These are phyloP conservation scores for Globia sparganii DNA, from an alignment of 2,888 invertebrate species.

Conservation along the genomic window DNA sequence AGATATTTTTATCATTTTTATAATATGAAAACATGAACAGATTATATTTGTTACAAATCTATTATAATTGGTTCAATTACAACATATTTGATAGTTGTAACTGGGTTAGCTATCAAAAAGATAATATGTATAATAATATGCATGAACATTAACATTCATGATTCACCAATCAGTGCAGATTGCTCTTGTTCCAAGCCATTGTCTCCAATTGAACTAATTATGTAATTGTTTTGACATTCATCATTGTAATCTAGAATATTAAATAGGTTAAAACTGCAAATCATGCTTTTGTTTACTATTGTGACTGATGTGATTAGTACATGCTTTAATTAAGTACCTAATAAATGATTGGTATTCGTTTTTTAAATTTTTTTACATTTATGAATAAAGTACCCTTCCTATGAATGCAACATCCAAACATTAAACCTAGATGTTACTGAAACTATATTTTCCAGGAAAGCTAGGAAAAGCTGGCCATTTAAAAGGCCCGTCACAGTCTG, in stretches of 20 bases:
- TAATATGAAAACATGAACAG: neutral
- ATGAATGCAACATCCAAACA: neutral
- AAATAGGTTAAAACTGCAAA: constrained; percentile 38
- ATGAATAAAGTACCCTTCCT: neutral
- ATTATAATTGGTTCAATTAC: constrained; percentile 1
- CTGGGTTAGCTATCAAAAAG: constrained; percentile 63
- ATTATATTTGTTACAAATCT: neutral
- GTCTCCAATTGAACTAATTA: constrained; percentile 82
- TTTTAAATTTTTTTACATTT: no score
- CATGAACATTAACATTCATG: constrained; percentile 72
- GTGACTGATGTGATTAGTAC: constrained; percentile 5
- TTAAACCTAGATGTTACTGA: neutral
- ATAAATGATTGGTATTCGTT: neutral
- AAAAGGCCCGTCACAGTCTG: neutral
- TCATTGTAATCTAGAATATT: constrained; percentile 50
- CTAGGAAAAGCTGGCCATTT: neutral
- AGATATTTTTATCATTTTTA: neutral
- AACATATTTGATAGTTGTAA: constrained; percentile 25
- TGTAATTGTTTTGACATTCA: constrained; percentile 75
- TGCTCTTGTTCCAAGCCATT: constrained; percentile 80
- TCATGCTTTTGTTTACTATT: constrained; percentile 16
- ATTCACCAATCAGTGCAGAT: constrained; percentile 83
- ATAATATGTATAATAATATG: constrained; percentile 57
- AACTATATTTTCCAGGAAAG: neutral
- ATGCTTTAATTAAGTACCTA: neutral